phyloP scores from a whole-genome alignment of 2,113 vertebrate species.

The Strix aluco region DNA sequence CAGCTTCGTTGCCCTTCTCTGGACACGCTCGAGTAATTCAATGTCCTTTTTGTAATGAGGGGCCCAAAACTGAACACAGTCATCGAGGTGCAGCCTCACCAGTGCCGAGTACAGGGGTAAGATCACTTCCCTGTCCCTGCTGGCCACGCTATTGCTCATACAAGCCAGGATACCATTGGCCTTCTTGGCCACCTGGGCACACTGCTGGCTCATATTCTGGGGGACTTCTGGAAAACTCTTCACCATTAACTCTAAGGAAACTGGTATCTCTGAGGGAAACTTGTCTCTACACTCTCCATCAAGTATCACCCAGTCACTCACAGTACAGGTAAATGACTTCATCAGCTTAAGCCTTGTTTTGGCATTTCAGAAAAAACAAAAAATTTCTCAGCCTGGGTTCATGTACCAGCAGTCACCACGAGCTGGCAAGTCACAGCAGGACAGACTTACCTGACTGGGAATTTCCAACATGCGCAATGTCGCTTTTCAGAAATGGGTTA shows the following conservation, averaged over 20 bases:
- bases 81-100: no score
- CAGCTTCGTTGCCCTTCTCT: no score
- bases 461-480: neutral
- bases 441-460: neutral
- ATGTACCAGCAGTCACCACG: rapidly evolving
- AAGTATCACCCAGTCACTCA: neutral
- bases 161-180: no score
- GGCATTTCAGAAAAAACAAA: neutral
- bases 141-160: no score
- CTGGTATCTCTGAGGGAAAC: neutral
- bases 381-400: neutral
- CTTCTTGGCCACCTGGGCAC: no score
- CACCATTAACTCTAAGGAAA: neutral
- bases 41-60: no score
- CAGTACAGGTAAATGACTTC: neutral
- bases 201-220: neutral
- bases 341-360: neutral
- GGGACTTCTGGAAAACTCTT: neutral
- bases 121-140: no score
- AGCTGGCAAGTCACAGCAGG: neutral
- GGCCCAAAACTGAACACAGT: no score
- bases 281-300: neutral
- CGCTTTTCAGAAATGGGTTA: neutral
- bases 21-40: no score
- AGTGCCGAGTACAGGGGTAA: no score